Base-by-base conservation (phyloP, 1,140 invertebrate genomes). In the Nasonia vitripennis region DNA sequence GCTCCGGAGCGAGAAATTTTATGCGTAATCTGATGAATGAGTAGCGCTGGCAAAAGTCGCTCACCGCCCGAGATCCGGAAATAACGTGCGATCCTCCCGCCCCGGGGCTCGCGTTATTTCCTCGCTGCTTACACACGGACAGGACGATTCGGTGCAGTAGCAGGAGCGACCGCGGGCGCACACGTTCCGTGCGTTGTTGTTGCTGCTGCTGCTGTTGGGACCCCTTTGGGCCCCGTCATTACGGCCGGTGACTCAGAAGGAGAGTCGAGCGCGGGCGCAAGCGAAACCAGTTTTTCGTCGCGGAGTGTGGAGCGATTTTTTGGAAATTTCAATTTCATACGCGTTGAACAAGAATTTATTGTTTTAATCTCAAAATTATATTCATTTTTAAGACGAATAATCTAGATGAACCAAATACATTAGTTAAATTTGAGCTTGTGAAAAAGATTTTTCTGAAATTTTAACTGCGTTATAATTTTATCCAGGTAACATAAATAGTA, bases 201-300 rank as follows among this genome's bases (percentile, higher is more conserved):
- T 71, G 23, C 23, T 71, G 23, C 68, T 20, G 77, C 74, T 55
- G 82, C 82, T 75, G 77, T 71, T 73, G 78, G 27, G 37, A 34
- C 80, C 55, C 41, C 45, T 62, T 68, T 41, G 17, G 55, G 55
- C 79, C 82, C 84, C 90, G 88, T 92, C 91, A 91, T 92, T 92
- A 92, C 90, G 90, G 88, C 91, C 88, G 89, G 90, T 92, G 91
- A 92, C 91, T 92, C 91, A 92, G 89, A 91, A 87, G 74, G n/a
- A 77, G 74, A 45, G 10, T 45, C 78, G 67, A 41, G 78, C 14
- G 11, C 71, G 73, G 5, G 7, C 11, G 37, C 86, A 83, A 86
- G 70, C 87, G 88, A 91, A 92, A 92, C 91, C 91, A 91, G 91
- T 92, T 92, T 90, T 88, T 89, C 89, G 87, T 87, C 67, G 83